Percentiles rank a stretch among this genome's conserved stretches.
phyloP scores from a whole-genome alignment of 1,140 invertebrate species.

The Solenopsis fugax region DNA sequence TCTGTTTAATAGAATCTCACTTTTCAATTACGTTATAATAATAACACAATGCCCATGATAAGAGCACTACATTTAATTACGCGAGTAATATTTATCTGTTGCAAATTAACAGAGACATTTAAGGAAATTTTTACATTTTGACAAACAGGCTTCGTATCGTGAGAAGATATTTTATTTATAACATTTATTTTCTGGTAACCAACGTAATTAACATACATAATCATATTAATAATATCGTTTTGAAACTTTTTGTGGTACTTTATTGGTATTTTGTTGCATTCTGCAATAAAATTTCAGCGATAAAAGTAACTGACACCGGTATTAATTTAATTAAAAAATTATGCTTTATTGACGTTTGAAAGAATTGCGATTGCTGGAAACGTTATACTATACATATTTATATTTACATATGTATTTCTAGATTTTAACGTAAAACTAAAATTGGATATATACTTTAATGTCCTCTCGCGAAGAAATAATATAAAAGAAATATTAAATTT shows the following conservation, averaged over 20 bases:
- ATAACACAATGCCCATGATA: not conserved
- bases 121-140: not conserved
- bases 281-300: constrained; percentile 21
- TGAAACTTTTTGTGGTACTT: not conserved
- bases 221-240: not conserved
- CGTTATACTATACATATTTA: not conserved
- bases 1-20: not conserved
- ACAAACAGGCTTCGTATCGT: constrained; percentile 11
- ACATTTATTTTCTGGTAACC: constrained; percentile 55
- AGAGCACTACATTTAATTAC: constrained; percentile 6
- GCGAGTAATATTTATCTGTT: not conserved
- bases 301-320: constrained; percentile 30
- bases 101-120: not conserved
- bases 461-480: not conserved
- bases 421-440: not conserved
- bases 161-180: constrained; percentile 41
- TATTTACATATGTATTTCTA: too few relatives aligned
- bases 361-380: not conserved
- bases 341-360: too few relatives aligned
- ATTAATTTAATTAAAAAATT: constrained; percentile 3
- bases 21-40: not conserved
- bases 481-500: constrained; percentile 9
- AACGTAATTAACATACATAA: constrained; percentile 55
- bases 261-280: not conserved
- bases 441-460: not conserved